Base-by-base conservation (phyloP, 2,888 invertebrate genomes). In the Brachycybe producta region DNA sequence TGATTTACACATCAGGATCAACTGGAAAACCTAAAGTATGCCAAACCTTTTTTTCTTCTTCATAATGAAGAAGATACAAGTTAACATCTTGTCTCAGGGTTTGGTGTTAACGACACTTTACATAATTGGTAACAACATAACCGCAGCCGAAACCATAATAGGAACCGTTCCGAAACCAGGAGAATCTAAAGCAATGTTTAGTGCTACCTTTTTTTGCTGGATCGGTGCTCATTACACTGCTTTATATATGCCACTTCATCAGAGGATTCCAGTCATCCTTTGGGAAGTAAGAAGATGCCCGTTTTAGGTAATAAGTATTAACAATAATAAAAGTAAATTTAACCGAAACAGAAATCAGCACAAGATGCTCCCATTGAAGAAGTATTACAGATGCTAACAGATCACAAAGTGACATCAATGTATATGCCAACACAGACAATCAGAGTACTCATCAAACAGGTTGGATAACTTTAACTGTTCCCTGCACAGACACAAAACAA, bases 1-100 rank as follows among this genome's bases (percentile, higher is more conserved):
- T 94, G 54, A 72, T 94, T 3, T 92, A 94, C 64, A 94, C 94
- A 0, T 92, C 92, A 2, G 70, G 69, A 19, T 69, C 59, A 11
- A 53, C 53, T 8, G 55, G 50, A 17, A 87, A 55, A 82, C 82
- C 87, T 82, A 82, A 51, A 80, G 80, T 74, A 70, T 63, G 43
- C 19, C 27, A 27, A 26, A 11, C 17, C 19, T 21, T 35, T 45
- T 11, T 8, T 24, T 24, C 8, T n/a, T n/a, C n/a, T n/a, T n/a
- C n/a, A n/a, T n/a, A n/a, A n/a, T n/a, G n/a, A n/a, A n/a, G n/a
- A n/a, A n/a, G n/a, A n/a, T n/a, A n/a, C n/a, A n/a, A n/a, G n/a
- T n/a, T n/a, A n/a, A n/a, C n/a, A n/a, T n/a, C n/a, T n/a, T n/a
- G n/a, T n/a, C n/a, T n/a, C n/a, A n/a, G n/a, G n/a, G n/a, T n/a